Conservation (phyloP, 2,113 vertebrate species). For the Atractosteus spatula region DNA sequence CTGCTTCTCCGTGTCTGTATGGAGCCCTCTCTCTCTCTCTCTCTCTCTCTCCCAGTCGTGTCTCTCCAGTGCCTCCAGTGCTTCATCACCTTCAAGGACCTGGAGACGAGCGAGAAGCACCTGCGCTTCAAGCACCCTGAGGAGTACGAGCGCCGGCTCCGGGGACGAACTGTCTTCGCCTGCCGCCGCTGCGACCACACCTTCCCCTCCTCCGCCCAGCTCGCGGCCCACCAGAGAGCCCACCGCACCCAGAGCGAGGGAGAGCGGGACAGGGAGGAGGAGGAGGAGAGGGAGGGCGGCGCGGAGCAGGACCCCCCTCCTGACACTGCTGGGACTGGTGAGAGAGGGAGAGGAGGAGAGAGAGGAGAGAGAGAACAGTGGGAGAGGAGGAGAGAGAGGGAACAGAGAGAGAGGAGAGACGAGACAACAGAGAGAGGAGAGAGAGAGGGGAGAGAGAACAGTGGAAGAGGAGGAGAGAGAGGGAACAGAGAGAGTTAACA, state of each 20-base stretch:
- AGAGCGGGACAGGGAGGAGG: neutral
- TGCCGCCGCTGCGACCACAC: conserved; percentile 13
- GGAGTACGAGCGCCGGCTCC: neutral
- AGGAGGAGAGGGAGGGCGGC: neutral
- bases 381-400: too few relatives aligned
- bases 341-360: neutral
- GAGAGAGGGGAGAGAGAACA: too few relatives aligned
- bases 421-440: too few relatives aligned
- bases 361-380: neutral
- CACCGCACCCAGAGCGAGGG: neutral
- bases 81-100: conserved; percentile 14
- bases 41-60: neutral
- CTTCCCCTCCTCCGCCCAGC: conserved; percentile 17
- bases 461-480: too few relatives aligned
- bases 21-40: neutral
- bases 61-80: conserved; percentile 8
- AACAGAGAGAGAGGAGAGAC: too few relatives aligned
- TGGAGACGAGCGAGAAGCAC: conserved; percentile 5
- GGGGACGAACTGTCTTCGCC: neutral
- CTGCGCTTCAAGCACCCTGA: conserved; percentile 8
- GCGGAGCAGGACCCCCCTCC: too few relatives aligned
- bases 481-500: too few relatives aligned
- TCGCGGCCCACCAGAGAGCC: conserved; percentile 8
- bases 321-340: too few relatives aligned
- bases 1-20: too few relatives aligned